Conservation (phyloP, 2,888 invertebrate genomes). For the Orthonevra nobilis region DNA sequence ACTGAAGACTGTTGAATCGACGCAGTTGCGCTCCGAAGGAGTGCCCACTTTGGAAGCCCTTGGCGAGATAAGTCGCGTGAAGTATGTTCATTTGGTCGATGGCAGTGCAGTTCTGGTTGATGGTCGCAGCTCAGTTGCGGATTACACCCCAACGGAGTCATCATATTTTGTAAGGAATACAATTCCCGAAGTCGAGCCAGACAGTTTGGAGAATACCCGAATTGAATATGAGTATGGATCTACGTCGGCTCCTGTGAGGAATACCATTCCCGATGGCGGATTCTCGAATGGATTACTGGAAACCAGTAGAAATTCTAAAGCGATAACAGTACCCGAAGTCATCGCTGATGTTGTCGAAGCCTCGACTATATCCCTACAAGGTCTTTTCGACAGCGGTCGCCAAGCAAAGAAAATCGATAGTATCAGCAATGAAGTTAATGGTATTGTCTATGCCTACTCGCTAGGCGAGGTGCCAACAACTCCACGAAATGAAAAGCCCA, state of each 20-base stretch:
- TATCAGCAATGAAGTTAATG: constrained; percentile 71
- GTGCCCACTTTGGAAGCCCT: constrained; percentile 84
- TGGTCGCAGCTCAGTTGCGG: constrained; percentile 79
- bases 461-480: constrained; percentile 77
- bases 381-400: constrained; percentile 82
- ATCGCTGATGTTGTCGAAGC: constrained; percentile 81
- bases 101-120: constrained; percentile 77
- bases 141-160: constrained; percentile 78
- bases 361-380: constrained; percentile 86
- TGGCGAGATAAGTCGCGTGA: constrained; percentile 86
- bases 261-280: constrained; percentile 62
- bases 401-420: constrained; percentile 76
- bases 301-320: constrained; percentile 69
- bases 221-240: constrained; percentile 51
- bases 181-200: constrained; percentile 71
- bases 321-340: constrained; percentile 76
- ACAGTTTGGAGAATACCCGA: constrained; percentile 56
- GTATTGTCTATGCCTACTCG: constrained; percentile 80
- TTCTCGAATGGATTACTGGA: constrained; percentile 5
- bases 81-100: constrained; percentile 85
- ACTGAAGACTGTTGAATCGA: constrained; percentile 81
- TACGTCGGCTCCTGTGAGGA: constrained; percentile 55
- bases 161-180: constrained; percentile 75
- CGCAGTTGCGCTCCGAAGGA: constrained; percentile 82
- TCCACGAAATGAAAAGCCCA: constrained; percentile 72